These are phyloP conservation scores for Acanthurus leucopareius DNA, from an alignment of 2,797 vertebrate genomes.

Conservation along the genomic window DNA sequence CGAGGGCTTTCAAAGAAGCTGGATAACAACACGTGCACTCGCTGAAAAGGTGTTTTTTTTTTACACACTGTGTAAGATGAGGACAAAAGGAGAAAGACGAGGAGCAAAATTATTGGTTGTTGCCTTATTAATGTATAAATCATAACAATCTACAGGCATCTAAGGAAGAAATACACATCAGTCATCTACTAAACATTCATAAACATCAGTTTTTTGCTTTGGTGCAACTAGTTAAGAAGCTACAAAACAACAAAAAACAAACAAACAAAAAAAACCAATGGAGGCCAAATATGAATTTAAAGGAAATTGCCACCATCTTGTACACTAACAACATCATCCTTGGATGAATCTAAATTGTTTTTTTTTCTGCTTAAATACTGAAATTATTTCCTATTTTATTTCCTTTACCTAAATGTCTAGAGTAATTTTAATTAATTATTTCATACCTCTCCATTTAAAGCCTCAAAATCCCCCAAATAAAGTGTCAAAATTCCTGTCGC, in stretches of 20 bases:
- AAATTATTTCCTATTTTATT: not conserved
- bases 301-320: not conserved
- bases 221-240: no score
- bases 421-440: slow-evolving; percentile 5
- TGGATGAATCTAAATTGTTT: not conserved
- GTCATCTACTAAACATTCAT: no score
- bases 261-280: not conserved
- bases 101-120: not conserved
- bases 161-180: no score
- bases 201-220: no score
- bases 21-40: slow-evolving; percentile 21
- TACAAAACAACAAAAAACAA: not conserved
- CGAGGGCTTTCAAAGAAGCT: slow-evolving; percentile 19
- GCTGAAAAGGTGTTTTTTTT: slow-evolving; percentile 17
- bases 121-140: not conserved
- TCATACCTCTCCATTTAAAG: not conserved
- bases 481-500: slow-evolving; percentile 47
- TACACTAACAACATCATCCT: not conserved
- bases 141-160: not conserved
- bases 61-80: slow-evolving; percentile 2
- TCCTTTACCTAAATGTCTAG: not conserved
- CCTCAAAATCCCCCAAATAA: slow-evolving; percentile 27
- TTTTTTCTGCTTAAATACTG: not conserved
- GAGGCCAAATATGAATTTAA: not conserved
- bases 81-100: not conserved